Base-by-base conservation (phyloP, 2,113 vertebrate species). In the Chascanopsetta lugubris region DNA sequence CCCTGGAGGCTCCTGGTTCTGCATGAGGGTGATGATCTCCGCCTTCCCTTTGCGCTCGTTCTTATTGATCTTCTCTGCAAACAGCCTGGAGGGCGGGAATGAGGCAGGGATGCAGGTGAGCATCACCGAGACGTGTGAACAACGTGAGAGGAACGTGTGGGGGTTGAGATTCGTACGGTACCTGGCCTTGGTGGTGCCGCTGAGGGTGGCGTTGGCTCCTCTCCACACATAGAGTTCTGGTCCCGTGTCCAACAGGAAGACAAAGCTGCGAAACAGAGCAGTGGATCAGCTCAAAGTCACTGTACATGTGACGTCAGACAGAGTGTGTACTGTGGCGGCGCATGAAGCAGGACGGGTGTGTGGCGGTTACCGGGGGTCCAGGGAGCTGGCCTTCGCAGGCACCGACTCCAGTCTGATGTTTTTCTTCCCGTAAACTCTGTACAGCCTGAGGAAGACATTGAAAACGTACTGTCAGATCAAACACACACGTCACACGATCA, bases 31-130 rank as follows among this genome's bases (percentile, higher is more conserved):
- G 0, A 72, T 86, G 79, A 99, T 97, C 87, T 98, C 97, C 0
- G 96, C 94, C 69, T 96, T 98, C 25, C 96, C 93, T 67, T 99
- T 99, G 5, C 97, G 89, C 73, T 99, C 97, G 0, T 98, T 99
- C 84, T 98, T 98, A 82, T 97, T 99, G 60, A 99, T 97, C 90
- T 99, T 99, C 87, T 99, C 97, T 0, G 96, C 94, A 48, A 99
- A 99, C 36, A 99, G 92, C 83, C 97, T 99, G 66, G 2, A 45
- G 26, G 24, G 53, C 0, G 22, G 54, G 5, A 54, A 43, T 30
- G 0, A 40, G 1, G 30, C 5, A 49, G 7, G 42, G 36, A 10
- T n/a, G n/a, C 5, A 12, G 6, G 6, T 24, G 18, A 15, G 5
- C 2, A 30, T 49, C 11, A 15, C 46, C 17, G 15, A 32, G 13